Evolutionary conservation across 2,888 invertebrate genomes (phyloP).

Genomic region (Pyrrhosoma nymphula): DNA sequence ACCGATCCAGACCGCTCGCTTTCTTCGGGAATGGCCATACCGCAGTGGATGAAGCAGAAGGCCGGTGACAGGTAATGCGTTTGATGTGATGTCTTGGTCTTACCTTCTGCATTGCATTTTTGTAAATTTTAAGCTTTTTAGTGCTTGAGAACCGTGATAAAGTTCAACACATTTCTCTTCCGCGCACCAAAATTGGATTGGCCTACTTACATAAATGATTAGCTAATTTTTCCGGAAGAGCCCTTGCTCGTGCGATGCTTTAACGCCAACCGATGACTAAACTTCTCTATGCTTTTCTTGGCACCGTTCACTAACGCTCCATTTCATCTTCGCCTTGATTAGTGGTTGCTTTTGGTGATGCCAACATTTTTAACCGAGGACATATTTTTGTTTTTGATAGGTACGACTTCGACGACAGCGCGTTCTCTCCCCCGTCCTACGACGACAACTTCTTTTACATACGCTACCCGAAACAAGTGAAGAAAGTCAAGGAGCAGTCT

Average conservation of each 20-base stretch:
- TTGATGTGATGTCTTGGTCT: slow-evolving; percentile 18
- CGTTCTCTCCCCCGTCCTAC: slow-evolving; percentile 85
- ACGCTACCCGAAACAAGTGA: slow-evolving; percentile 79
- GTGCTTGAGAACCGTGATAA: not conserved
- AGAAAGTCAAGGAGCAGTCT: slow-evolving; percentile 42
- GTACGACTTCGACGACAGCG: slow-evolving; percentile 81
- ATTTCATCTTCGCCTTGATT: not conserved
- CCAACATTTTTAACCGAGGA: not conserved
- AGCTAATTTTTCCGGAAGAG: not conserved
- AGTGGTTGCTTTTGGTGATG: not conserved
- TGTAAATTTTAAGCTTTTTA: not conserved
- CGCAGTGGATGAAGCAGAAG: slow-evolving; percentile 88
- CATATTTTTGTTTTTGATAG: slow-evolving; percentile 74
- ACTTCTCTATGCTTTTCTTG: not conserved
- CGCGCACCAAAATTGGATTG: not conserved
- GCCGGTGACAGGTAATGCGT: slow-evolving; percentile 80
- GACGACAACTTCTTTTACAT: slow-evolving; percentile 88
- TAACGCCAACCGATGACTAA: not conserved
- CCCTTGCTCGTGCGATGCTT: not conserved
- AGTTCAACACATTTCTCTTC: not conserved
- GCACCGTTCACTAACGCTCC: not conserved
- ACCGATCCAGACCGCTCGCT: slow-evolving; percentile 81
- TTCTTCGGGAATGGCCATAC: slow-evolving; percentile 83
- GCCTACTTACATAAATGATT: not conserved
- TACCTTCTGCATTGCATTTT: slow-evolving; percentile 69